Percentiles rank a stretch among this genome's conserved stretches.
phyloP scores from a whole-genome alignment of 2,888 invertebrate genomes.

The Aphodius sticticus region DNA sequence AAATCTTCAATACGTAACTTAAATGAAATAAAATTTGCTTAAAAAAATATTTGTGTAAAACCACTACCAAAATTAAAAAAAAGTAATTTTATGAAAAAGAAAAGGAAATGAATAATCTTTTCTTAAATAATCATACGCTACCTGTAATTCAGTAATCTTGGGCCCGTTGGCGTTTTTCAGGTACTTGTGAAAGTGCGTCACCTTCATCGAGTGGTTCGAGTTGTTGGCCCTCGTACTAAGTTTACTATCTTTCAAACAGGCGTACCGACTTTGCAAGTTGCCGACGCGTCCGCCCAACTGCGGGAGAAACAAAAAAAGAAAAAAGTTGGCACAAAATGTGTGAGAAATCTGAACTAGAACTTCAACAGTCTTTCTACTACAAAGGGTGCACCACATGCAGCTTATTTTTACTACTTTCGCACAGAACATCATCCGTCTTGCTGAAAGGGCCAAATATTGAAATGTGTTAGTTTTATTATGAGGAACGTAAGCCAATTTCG shows the following conservation, averaged over 20 bases:
- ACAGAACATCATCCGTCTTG: constrained; percentile 21
- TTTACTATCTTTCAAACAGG: constrained; percentile 91
- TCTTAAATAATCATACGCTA: constrained; percentile 56
- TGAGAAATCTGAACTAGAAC: neutral
- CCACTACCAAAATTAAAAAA: too few relatives aligned
- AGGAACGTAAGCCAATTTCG: neutral
- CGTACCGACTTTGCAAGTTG: constrained; percentile 77
- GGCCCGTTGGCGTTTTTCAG: constrained; percentile 87
- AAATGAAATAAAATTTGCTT: too few relatives aligned
- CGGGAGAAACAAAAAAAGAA: constrained; percentile 52
- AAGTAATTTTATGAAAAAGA: too few relatives aligned
- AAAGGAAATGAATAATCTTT: neutral
- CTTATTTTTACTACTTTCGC: constrained; percentile 50
- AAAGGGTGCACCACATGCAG: neutral
- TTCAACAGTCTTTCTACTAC: neutral
- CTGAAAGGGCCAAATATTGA: neutral
- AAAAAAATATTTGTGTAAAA: too few relatives aligned
- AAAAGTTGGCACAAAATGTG: constrained; percentile 34
- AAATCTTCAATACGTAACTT: too few relatives aligned
- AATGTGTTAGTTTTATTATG: neutral
- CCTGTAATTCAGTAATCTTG: constrained; percentile 88
- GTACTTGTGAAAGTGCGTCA: constrained; percentile 94
- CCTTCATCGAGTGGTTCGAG: constrained; percentile 84
- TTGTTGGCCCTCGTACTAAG: constrained; percentile 82
- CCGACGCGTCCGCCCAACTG: constrained; percentile 54